Conservation (phyloP, 2,797 vertebrate genomes). For the Diglossa cyanea region DNA sequence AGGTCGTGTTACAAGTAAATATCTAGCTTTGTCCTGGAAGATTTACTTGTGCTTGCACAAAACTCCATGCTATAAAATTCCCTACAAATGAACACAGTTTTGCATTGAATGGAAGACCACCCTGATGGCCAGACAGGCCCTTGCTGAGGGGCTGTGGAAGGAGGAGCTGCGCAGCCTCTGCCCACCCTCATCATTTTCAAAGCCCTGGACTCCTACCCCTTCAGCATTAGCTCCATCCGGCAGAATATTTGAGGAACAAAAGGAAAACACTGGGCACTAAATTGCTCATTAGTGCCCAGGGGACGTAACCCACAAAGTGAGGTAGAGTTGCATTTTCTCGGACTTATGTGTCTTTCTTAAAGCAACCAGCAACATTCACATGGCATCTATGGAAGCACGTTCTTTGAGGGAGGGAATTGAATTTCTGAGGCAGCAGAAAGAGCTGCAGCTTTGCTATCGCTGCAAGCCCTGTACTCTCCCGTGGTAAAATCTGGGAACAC, state of each 20-base stretch:
- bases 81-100: background rate
- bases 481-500: background rate
- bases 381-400: background rate
- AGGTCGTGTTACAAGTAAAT: background rate
- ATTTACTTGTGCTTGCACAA: background rate
- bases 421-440: background rate
- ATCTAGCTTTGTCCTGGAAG: background rate
- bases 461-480: background rate
- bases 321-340: background rate
- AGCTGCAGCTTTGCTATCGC: background rate
- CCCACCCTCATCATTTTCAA: background rate
- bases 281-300: background rate
- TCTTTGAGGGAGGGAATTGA: background rate
- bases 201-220: background rate
- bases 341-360: background rate
- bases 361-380: background rate
- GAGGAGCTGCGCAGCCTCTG: background rate
- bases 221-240: background rate
- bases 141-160: background rate
- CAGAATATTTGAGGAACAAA: background rate
- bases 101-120: background rate
- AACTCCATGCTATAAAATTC: background rate
- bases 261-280: background rate
- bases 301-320: background rate
- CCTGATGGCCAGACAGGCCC: background rate